Percentiles rank a stretch among this genome's conserved stretches.
These are phyloP conservation scores for Eueides isabella DNA, from an alignment of 1,140 invertebrate species.

Conservation along the genomic window DNA sequence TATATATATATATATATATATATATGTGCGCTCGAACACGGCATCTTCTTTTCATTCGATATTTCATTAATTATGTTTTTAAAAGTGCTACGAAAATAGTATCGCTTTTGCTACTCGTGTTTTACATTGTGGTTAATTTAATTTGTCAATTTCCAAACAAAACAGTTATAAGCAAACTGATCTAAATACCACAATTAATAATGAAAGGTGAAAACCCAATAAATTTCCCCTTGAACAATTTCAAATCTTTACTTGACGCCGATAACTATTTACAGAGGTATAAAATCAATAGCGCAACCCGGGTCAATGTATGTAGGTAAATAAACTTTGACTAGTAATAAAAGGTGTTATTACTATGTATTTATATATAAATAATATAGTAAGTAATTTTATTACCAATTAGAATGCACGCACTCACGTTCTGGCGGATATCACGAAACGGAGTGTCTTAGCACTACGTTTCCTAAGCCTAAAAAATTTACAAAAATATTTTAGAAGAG, in stretches of 20 bases:
- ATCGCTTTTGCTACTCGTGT: too few species aligned
- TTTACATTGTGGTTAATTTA: not conserved
- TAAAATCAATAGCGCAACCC: conserved; percentile 25
- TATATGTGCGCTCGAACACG: too few species aligned
- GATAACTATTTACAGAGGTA: conserved; percentile 23
- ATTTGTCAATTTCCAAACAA: not conserved
- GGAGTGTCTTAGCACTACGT: too few species aligned
- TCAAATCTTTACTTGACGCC: not conserved
- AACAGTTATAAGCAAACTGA: not conserved
- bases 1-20: too few species aligned
- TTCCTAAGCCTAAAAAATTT: too few species aligned
- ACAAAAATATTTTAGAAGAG: too few species aligned
- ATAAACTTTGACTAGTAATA: not conserved
- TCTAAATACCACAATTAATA: conserved; percentile 8
- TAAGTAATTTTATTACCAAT: too few species aligned
- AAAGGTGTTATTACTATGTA: not conserved
- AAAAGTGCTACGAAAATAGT: too few species aligned
- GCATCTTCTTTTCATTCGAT: too few species aligned
- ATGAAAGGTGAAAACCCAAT: conserved; percentile 8
- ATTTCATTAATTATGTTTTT: too few species aligned
- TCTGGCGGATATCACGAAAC: too few species aligned
- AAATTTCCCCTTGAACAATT: conserved; percentile 19
- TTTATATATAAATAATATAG: not conserved
- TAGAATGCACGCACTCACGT: too few species aligned
- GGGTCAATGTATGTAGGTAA: conserved; percentile 1